These are phyloP conservation scores for Alcedo quadribrachys DNA, from an alignment of 2,797 vertebrate genomes.

Conservation along the genomic window DNA sequence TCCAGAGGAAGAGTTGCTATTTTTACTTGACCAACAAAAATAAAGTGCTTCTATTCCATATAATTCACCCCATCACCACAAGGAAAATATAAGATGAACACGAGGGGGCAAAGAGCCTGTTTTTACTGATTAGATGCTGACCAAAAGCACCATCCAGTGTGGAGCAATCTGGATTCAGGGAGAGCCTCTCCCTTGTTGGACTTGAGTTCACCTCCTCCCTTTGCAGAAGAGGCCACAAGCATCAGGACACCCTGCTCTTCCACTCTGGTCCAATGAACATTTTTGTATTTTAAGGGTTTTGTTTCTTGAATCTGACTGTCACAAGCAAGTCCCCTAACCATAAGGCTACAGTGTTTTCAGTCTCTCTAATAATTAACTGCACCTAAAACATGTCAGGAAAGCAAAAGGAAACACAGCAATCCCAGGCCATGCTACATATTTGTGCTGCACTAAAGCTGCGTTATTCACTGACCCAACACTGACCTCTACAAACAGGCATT, in stretches of 20 bases:
- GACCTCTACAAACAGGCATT: neutral
- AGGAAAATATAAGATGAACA: too few relatives aligned
- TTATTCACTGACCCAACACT: neutral
- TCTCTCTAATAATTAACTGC: neutral
- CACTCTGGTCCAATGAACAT: neutral
- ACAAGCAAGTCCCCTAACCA: neutral
- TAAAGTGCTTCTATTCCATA: too few relatives aligned
- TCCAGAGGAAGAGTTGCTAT: too few relatives aligned
- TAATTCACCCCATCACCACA: too few relatives aligned
- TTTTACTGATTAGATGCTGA: neutral
- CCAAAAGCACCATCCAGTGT: neutral
- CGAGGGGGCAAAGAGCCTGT: too few relatives aligned
- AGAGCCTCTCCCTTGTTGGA: rapidly evolving
- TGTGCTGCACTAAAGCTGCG: rapidly evolving
- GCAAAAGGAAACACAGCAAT: neutral
- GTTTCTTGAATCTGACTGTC: neutral
- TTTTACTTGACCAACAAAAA: too few relatives aligned
- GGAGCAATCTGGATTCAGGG: neutral
- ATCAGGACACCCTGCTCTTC: neutral
- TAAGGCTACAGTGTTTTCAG: neutral
- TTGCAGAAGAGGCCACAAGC: neutral
- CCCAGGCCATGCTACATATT: too few relatives aligned
- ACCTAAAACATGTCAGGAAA: neutral
- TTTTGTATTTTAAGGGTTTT: neutral
- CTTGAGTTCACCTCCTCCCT: neutral